Base-by-base conservation (phyloP, 2,113 vertebrate genomes). In the Brachyhypopomus occidentalis region DNA sequence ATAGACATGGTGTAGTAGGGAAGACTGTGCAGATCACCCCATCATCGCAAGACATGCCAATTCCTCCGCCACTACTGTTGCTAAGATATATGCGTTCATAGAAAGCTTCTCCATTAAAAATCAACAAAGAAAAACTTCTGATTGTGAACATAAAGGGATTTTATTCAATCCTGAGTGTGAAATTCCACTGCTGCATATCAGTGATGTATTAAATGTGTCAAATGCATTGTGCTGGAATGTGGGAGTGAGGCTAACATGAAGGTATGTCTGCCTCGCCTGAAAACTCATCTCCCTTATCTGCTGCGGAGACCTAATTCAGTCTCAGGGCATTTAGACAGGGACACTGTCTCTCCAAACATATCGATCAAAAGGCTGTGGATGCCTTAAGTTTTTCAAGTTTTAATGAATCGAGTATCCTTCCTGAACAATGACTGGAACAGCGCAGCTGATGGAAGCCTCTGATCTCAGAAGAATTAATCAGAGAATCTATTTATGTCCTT, bases 41-140 rank as follows among this genome's bases (percentile, higher is more conserved):
- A n/a, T 67, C 56, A 36, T 75, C 55, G 8, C 12, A 14, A 3
- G 66, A 14, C 52, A 45, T 56, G 56, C 20, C 52, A 56, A 48
- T 66, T 56, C 17, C 11, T 30, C 34, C 14, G 59, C 71, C 48
- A 67, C 17, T 77, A n/a, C 27, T 45, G 66, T 58, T 38, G 58
- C 58, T 60, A 74, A 58, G 45, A 63, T 66, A 19, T n/a, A 27
- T 22, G 38, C 77, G 41, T 76, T 82, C 72, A 76, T 45, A 45
- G 25, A 36, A 55, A 82, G 9, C 59, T 82, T 30, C 20, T 66
- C 41, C 20, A 8, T 55, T 60, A 60, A 60, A 60, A 60, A 60
- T 52, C 9, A 60, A 60, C 19, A 8, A n/a, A 38, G 6, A 38
- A 52, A 52, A 52, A 52, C 9, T 52, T 52, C 45, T 52, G 1